Conservation (phyloP, 2,113 vertebrate genomes). For the Ceyx cyanopectus region DNA sequence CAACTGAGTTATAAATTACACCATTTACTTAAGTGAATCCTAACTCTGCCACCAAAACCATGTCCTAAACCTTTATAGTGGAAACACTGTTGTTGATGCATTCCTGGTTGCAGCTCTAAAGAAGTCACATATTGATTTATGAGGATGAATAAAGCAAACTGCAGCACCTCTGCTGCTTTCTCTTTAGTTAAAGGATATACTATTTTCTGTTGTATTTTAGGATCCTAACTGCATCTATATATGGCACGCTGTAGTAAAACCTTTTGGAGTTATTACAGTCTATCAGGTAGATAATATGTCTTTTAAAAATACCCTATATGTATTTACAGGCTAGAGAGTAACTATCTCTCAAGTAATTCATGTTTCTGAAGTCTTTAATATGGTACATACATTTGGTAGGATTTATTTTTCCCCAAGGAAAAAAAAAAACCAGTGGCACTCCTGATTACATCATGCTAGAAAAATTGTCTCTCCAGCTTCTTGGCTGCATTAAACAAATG, state of each 20-base stretch:
- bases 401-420: conserved; percentile 30
- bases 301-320: conserved; percentile 41
- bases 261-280: background rate
- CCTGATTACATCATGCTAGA: background rate
- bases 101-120: conserved; percentile 17
- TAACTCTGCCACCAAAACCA: background rate
- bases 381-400: background rate
- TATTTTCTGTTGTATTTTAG: conserved; percentile 30
- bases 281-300: conserved; percentile 8
- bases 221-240: background rate
- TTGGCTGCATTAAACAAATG: conserved; percentile 49
- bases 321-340: conserved; percentile 34
- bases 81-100: background rate
- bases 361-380: conserved; percentile 41
- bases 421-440: background rate
- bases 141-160: background rate
- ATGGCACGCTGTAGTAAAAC: background rate
- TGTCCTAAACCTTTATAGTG: background rate
- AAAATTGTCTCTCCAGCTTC: conserved; percentile 50
- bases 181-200: background rate
- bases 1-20: background rate
- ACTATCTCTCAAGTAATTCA: conserved; percentile 28
- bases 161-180: background rate
- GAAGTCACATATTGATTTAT: conserved; percentile 2
- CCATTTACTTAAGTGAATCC: background rate